Conservation (phyloP, 2,797 vertebrate species). For the Sebastes jordani region DNA sequence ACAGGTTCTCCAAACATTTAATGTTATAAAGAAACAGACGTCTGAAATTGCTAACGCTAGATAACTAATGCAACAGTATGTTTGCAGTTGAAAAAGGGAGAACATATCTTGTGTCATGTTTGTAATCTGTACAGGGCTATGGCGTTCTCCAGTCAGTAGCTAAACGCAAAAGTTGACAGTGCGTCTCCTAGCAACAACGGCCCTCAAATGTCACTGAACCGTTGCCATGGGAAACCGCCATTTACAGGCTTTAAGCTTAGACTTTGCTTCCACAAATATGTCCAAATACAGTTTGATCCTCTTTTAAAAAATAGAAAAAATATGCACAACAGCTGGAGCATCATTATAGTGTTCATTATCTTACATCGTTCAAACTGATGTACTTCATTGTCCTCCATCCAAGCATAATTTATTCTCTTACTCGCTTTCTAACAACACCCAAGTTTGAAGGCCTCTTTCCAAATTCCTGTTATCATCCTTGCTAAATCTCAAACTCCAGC, state of each 20-base stretch:
- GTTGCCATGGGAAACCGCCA: neutral
- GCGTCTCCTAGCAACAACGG: neutral
- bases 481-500: constrained; percentile 12
- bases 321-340: neutral
- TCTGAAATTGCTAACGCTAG: neutral
- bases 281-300: neutral
- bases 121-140: neutral
- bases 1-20: neutral
- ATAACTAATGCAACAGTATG: neutral
- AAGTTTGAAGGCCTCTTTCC: constrained; percentile 11
- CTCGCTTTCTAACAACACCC: constrained; percentile 2
- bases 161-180: neutral
- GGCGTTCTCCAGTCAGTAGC: neutral
- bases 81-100: neutral
- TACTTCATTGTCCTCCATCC: neutral
- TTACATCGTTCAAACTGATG: neutral
- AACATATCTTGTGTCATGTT: neutral
- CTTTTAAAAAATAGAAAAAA: neutral
- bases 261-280: neutral
- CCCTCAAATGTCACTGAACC: neutral
- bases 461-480: constrained; percentile 40
- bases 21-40: neutral
- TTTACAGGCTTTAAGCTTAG: neutral
- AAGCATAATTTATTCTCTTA: neutral
- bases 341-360: neutral